These are phyloP conservation scores for Sorex fumeus DNA, from an alignment of 2,113 vertebrate genomes.

Conservation along the genomic window DNA sequence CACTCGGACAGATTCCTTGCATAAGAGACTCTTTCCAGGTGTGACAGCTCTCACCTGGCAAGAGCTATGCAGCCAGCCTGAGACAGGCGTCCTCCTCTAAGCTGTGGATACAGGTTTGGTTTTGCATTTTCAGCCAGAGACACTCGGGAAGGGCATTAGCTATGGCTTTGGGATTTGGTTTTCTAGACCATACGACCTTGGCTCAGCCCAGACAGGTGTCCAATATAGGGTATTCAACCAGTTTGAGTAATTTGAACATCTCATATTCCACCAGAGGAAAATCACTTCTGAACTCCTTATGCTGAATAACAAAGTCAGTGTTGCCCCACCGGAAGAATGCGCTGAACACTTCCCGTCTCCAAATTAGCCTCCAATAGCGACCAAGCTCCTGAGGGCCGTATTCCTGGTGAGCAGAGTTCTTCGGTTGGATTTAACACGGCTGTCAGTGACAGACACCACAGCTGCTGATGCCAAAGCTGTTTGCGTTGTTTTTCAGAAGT, in stretches of 20 bases:
- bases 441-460: no score
- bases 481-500: no score
- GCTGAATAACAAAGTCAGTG: not conserved
- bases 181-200: not conserved
- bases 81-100: not conserved
- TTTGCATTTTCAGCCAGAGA: conserved; percentile 4
- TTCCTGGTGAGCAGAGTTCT: no score
- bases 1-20: conserved; percentile 8
- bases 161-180: not conserved
- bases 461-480: no score
- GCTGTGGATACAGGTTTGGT: not conserved
- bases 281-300: not conserved
- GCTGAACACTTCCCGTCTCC: no score
- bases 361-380: not conserved
- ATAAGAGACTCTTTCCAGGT: not conserved
- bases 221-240: not conserved
- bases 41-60: not conserved
- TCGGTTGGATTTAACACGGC: no score
- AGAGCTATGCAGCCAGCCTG: not conserved
- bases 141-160: not conserved
- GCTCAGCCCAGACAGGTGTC: not conserved
- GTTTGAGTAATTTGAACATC: not conserved
- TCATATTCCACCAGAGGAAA: not conserved
- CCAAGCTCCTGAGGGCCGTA: no score
- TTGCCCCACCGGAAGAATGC: not conserved